Evolutionary conservation across 2,888 invertebrate species (phyloP).

Genomic region (Hydriomena furcata): DNA sequence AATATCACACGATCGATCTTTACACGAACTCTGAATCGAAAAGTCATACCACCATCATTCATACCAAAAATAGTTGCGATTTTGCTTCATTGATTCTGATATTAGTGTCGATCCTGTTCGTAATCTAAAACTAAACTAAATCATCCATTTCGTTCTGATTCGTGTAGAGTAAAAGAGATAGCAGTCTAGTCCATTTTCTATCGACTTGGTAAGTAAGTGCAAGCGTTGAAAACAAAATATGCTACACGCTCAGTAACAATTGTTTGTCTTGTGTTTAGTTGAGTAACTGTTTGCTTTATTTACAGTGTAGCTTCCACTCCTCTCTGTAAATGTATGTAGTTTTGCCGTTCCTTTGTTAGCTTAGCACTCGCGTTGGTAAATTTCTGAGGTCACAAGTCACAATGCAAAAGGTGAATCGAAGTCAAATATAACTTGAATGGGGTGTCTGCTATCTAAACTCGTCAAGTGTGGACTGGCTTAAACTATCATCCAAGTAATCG

Average conservation of each 20-base stretch:
- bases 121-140: no score
- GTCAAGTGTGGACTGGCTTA: constrained; percentile 6
- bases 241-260: no score
- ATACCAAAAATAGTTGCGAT: no score
- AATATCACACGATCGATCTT: constrained; percentile 15
- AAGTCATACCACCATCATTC: no score
- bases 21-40: not conserved
- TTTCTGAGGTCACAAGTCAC: constrained; percentile 7
- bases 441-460: not conserved
- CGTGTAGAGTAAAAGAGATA: no score
- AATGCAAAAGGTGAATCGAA: not conserved
- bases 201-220: no score
- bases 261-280: not conserved
- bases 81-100: no score
- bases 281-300: not conserved
- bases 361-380: constrained; percentile 11
- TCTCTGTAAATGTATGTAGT: not conserved
- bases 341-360: constrained; percentile 16
- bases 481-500: constrained; percentile 15
- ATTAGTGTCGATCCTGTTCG: not conserved
- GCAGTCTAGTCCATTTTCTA: no score
- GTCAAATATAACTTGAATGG: not conserved
- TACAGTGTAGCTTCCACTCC: not conserved
- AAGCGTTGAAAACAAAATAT: no score
- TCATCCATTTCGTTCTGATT: no score